These are phyloP conservation scores for Porites australiensis DNA, from an alignment of 64 coral and sea anemone species.

Conservation along the genomic window DNA sequence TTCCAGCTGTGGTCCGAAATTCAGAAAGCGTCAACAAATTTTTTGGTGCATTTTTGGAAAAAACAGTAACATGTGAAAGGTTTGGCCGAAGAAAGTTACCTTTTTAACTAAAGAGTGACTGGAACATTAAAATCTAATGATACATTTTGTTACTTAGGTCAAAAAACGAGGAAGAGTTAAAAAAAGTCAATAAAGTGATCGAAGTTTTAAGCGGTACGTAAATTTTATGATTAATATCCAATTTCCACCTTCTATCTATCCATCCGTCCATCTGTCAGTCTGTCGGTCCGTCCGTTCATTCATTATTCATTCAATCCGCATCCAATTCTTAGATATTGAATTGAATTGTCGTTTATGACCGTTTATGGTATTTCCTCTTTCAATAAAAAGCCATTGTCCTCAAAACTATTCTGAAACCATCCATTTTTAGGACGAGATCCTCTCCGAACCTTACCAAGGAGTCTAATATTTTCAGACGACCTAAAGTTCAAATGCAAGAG, in stretches of 20 bases:
- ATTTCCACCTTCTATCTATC: too few relatives aligned
- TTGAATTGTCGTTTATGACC: too few relatives aligned
- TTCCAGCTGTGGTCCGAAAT: background rate
- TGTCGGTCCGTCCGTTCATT: too few relatives aligned
- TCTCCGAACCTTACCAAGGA: background rate
- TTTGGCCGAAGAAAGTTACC: background rate
- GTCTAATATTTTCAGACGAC: background rate
- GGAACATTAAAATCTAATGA: background rate
- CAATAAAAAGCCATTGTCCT: too few relatives aligned
- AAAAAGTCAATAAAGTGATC: constrained; percentile 1
- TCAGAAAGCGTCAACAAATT: constrained; percentile 9
- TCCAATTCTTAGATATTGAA: too few relatives aligned
- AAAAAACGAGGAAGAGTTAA: constrained; percentile 4
- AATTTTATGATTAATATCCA: too few relatives aligned
- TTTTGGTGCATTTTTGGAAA: background rate
- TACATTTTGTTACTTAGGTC: background rate
- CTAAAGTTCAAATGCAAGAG: background rate
- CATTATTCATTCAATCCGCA: too few relatives aligned
- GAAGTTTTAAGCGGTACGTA: constrained; percentile 15
- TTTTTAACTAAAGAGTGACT: too few relatives aligned
- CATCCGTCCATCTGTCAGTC: too few relatives aligned
- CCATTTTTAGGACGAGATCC: constrained; percentile 16
- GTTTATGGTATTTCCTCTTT: too few relatives aligned
- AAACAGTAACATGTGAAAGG: background rate
- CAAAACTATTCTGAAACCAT: too few relatives aligned